These are phyloP conservation scores for Prorops nasuta DNA, from an alignment of 1,140 invertebrate species.

Conservation along the genomic window DNA sequence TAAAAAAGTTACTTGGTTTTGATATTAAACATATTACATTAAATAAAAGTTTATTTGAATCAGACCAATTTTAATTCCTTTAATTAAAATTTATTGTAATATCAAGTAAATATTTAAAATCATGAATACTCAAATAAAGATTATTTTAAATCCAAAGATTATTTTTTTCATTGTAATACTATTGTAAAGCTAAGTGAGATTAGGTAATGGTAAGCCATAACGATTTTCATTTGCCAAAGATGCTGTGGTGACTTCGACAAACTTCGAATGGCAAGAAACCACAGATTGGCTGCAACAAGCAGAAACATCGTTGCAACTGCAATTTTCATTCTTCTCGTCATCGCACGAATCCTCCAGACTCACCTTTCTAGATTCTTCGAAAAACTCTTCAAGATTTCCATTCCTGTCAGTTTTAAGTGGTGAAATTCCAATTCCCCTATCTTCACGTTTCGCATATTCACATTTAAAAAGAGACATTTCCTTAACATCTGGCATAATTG, in stretches of 20 bases:
- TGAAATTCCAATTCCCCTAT: conserved; percentile 34
- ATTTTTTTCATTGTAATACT: too few species aligned
- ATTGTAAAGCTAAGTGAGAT: background rate
- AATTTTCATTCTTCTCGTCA: conserved; percentile 6
- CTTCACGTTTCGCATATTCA: conserved; percentile 18
- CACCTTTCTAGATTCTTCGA: conserved; percentile 50
- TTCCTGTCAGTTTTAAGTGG: conserved; percentile 23
- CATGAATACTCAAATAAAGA: too few species aligned
- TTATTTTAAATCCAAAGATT: too few species aligned
- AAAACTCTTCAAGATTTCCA: conserved; percentile 33
- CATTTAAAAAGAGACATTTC: conserved; percentile 12
- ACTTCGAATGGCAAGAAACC: background rate
- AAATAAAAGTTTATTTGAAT: too few species aligned
- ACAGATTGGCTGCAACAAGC: conserved; percentile 3
- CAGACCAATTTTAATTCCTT: too few species aligned
- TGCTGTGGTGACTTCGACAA: background rate
- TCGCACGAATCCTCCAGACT: conserved; percentile 23
- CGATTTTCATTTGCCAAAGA: conserved; percentile 14
- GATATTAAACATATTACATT: too few species aligned
- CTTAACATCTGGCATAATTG: conserved; percentile 8
- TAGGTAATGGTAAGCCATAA: conserved; percentile 8
- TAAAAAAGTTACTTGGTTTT: too few species aligned
- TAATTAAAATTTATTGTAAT: background rate
- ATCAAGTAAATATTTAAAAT: background rate
- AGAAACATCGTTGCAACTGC: conserved; percentile 7